Base-by-base conservation (phyloP, 2,888 invertebrate species). In the Dexiosoma caninum region DNA sequence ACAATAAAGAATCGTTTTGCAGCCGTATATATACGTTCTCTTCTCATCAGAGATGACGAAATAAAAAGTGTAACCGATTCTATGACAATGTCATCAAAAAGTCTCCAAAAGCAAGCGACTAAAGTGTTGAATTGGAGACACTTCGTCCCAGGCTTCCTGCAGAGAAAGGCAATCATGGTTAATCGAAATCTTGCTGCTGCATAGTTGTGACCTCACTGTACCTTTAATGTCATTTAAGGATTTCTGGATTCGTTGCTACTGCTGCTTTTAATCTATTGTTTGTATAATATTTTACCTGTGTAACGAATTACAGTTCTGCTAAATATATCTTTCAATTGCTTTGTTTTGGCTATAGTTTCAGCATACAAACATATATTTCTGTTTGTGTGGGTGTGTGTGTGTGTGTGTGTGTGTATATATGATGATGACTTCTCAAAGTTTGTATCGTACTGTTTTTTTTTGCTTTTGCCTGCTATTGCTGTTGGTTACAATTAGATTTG, bases 401-500 rank as follows among this genome's bases (percentile, higher is more conserved):
- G n/a, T n/a, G n/a, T n/a, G 19, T n/a, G 23, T 44, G 12, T 14
- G 5, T 10, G 23, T 35, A 5, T 35, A 5, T 55, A 5, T 9
- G 35, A 32, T 44, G 23, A 19, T 42, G 40, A 27, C 27, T 66
- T 32, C 32, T 44, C 44, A 64, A 76, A 64, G 75, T 76, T 75
- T 51, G 51, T 60, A 27, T 46, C 19, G 21, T 27, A 27, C 21
- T 23, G 14, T 12, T 42, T 55, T 46, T 40, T 23, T 44, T 23
- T 23, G 27, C 14, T n/a, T n/a, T 37, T 19, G 6, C 5, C 27
- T 32, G 3, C 21, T 23, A 51, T 37, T 55, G 46, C 35, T 70
- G 35, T 67, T 66, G 78, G 81, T 59, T 74, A 78, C 77, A 81
- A 81, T 81, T 81, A 81, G 81, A 81, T 81, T 81, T 81, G 69